phyloP scores from a whole-genome alignment of 2,888 invertebrate species.

The Lasioglossum oenotherae region DNA sequence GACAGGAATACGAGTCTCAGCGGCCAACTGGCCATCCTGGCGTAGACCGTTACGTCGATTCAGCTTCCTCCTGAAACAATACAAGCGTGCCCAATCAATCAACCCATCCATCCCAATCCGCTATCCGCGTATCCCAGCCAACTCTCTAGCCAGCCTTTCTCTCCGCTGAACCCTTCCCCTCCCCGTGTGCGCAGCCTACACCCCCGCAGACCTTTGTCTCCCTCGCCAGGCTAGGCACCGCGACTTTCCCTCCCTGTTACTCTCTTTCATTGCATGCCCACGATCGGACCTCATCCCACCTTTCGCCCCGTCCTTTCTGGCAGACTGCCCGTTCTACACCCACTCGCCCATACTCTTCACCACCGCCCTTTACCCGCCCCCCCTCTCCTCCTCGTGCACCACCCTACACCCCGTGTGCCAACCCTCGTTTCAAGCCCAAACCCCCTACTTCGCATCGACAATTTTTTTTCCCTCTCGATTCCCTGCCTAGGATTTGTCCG shows the following conservation, averaged over 20 bases:
- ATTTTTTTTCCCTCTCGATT: constrained; percentile 66
- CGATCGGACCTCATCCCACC: constrained; percentile 69
- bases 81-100: constrained; percentile 83
- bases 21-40: constrained; percentile 83
- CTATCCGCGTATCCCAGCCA: constrained; percentile 70
- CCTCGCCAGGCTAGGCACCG: constrained; percentile 1
- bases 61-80: constrained; percentile 84
- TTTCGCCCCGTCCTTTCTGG: constrained; percentile 70
- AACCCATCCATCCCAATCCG: constrained; percentile 78
- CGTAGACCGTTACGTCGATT: constrained; percentile 84
- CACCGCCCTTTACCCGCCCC: background rate
- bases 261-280: constrained; percentile 50
- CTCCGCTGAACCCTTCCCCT: constrained; percentile 55
- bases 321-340: constrained; percentile 69
- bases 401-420: background rate
- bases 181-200: background rate
- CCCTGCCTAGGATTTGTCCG: constrained; percentile 74
- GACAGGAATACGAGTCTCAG: constrained; percentile 81
- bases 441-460: constrained; percentile 69
- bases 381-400: background rate
- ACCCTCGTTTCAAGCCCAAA: constrained; percentile 62
- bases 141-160: constrained; percentile 61
- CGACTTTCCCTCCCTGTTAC: constrained; percentile 31
- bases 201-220: constrained; percentile 18
- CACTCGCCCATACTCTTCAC: constrained; percentile 22